These are phyloP conservation scores for Ia io DNA, from an alignment of 2,113 vertebrate genomes.

Conservation along the genomic window DNA sequence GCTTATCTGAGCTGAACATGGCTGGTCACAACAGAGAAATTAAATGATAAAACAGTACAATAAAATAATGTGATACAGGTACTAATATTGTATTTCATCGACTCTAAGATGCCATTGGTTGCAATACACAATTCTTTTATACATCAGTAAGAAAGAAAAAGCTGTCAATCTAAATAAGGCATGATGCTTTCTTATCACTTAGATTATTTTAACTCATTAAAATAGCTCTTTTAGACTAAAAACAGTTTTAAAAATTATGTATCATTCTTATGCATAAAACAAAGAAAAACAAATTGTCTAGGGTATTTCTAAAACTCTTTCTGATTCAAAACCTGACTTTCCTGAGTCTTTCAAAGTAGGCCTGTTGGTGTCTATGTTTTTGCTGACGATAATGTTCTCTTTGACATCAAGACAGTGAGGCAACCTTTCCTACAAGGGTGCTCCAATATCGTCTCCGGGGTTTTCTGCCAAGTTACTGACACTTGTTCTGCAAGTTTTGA, in stretches of 20 bases:
- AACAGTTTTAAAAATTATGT: not conserved
- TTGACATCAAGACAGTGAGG: not conserved
- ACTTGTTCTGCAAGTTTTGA: not conserved
- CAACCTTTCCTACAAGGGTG: not conserved
- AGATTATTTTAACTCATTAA: not conserved
- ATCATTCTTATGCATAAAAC: not conserved
- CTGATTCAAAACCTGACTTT: not conserved
- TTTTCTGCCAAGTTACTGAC: not conserved
- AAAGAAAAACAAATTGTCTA: not conserved
- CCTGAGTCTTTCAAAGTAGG: not conserved
- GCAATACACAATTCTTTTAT: not conserved
- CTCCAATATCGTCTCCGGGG: not conserved
- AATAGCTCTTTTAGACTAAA: not conserved
- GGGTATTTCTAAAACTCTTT: not conserved
- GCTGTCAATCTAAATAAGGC: not conserved
- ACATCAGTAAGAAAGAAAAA: not conserved
- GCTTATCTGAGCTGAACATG: not conserved
- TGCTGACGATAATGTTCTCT: not conserved
- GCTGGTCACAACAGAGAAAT: slow-evolving; percentile 19
- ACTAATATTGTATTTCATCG: not conserved
- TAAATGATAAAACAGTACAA: slow-evolving; percentile 33
- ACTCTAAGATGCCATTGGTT: not conserved
- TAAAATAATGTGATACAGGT: slow-evolving; percentile 33
- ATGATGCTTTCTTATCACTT: not conserved
- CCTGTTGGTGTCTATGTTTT: not conserved